Conservation (phyloP, 2,888 invertebrate genomes). For the Calliphora vomitoria region DNA sequence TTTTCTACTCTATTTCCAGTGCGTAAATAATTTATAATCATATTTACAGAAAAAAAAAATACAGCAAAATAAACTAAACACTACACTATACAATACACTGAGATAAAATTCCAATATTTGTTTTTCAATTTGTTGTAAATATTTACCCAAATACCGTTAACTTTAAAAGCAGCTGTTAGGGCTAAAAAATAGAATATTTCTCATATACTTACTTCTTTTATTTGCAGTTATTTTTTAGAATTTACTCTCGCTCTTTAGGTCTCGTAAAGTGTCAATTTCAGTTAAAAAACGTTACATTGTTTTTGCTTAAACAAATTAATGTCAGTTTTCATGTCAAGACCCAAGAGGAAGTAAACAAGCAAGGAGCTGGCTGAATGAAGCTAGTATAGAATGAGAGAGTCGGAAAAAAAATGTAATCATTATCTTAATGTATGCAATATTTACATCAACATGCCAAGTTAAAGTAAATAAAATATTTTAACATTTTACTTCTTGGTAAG, state of each 20-base stretch:
- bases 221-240: background rate
- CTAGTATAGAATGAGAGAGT: background rate
- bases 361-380: background rate
- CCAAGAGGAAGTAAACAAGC: constrained; percentile 12
- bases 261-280: constrained; percentile 64
- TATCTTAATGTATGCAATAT: constrained; percentile 71
- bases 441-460: constrained; percentile 65
- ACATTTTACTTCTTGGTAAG: constrained; percentile 54
- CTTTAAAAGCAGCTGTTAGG: constrained; percentile 47
- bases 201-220: background rate
- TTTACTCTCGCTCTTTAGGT: constrained; percentile 6
- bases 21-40: constrained; percentile 30
- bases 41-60: background rate
- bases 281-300: constrained; percentile 46
- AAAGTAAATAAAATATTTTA: constrained; percentile 67
- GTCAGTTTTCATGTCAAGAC: constrained; percentile 50
- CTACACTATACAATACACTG: background rate
- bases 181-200: background rate
- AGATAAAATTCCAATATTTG: constrained; percentile 41
- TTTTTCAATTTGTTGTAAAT: constrained; percentile 32
- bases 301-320: constrained; percentile 63
- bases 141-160: constrained; percentile 58
- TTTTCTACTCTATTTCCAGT: background rate
- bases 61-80: background rate
- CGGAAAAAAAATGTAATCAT: constrained; percentile 21